Evolutionary conservation across 2,113 vertebrate species (phyloP), one percentile per base, ranked within the genome.

Genomic region (Mohoua ochrocephala): DNA sequence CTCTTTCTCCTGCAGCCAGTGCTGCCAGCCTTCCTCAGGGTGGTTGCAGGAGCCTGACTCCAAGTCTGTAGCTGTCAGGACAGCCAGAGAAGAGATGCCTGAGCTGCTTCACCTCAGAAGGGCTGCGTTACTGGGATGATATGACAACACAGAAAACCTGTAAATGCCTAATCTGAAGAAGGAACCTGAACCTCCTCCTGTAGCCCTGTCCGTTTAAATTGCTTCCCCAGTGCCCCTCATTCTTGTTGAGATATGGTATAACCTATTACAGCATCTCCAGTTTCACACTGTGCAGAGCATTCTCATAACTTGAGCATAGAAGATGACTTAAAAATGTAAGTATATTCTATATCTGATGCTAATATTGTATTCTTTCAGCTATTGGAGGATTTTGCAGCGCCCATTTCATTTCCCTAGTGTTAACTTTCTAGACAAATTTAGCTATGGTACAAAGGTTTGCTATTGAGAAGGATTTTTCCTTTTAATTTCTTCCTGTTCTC

Each of bases 371-470:
- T 96, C 73, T 78, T 76, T 93, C 71, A 82, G 67, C 50, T 89
- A 94, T 94, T 83, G 57, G 92, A 93, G 49, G 37, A 79, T 91
- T 76, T 79, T 77, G 21, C 15, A 61, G 39, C 65, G 63, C 47
- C 23, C 45, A 77, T 90, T 95, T 92, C 8, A 77, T 91, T 84
- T 91, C 82, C 64, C 26, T 94, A 76, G 68, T 67, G 53, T 90
- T 95, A 95, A 76, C 26, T 79, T 91, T 88, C 42, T 65, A 77
- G 89, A 84, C 21, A 91, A 95, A 93, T 89, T 78, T 83, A 92
- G 68, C 45, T 67, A 68, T 70, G 61, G 61, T 87, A 87, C 50
- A 88, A 86, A 86, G 76, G 6, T 74, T 94, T 95, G 91, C 80
- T 70, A 44, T 82, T 22, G 28, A 95, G 37, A 31, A 74, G 35